These are phyloP conservation scores for Crotalus viridis DNA, from an alignment of 2,113 vertebrate genomes.

Conservation along the genomic window DNA sequence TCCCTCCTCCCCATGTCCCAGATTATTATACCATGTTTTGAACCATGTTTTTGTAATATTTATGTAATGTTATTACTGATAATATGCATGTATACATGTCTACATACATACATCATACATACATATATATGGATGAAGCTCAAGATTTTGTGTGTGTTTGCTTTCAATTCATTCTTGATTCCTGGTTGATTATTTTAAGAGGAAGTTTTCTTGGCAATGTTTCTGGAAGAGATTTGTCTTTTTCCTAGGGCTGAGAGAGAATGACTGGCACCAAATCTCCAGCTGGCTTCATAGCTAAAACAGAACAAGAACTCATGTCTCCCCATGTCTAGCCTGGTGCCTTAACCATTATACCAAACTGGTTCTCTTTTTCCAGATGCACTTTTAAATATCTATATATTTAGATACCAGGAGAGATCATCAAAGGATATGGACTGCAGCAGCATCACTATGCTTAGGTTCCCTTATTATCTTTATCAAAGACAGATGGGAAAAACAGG, in stretches of 20 bases:
- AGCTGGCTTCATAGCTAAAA: background rate
- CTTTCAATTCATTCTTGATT: background rate
- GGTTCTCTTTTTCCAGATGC: background rate
- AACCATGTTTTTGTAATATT: background rate
- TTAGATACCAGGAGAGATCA: background rate
- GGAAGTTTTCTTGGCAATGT: background rate
- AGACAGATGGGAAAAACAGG: background rate
- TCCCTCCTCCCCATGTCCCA: background rate
- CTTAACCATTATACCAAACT: background rate
- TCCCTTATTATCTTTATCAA: background rate
- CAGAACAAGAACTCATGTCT: background rate
- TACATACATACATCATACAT: too few relatives aligned
- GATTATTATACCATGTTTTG: background rate
- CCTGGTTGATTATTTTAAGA: background rate
- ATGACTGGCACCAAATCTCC: background rate
- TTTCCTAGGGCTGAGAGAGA: background rate
- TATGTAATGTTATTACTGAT: background rate
- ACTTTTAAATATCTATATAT: background rate
- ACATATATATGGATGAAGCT: background rate
- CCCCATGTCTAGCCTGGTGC: background rate
- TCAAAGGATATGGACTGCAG: background rate
- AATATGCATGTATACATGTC: background rate
- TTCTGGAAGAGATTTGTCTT: background rate
- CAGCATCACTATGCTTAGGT: background rate
- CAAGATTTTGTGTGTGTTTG: background rate